Evolutionary conservation across 2,888 invertebrate genomes (phyloP), one percentile per base, ranked within the genome.

Genomic region (Cyaniris semiargus): DNA sequence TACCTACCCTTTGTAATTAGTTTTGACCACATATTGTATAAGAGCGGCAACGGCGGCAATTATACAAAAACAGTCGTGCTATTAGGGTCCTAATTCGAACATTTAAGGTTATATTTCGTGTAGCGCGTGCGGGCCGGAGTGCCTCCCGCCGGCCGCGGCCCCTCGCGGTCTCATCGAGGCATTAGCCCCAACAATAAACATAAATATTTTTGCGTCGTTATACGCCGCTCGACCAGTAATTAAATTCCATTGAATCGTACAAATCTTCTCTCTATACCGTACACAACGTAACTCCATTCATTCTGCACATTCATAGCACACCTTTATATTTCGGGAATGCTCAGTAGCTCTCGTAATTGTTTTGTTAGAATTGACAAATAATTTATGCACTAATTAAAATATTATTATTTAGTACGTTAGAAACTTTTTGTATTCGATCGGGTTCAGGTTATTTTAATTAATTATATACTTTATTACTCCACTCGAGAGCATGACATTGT

Each of bases 121-220:
- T 44, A 38, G 13, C 74, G 74, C 74, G 48, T 27, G 74, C 23
- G 7, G 38, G 23, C 27, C n/a, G 44, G 18, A 74, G 53, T 44
- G 23, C 72, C 15, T 48, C 13, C 23, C 31, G 18, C 18, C n/a
- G 13, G 31, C 76, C 71, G 70, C 48, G 66, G 58, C 70, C 79
- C 84, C 82, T 83, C 89, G 92, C 84, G 93, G 91, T 91, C 88
- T 86, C 89, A 88, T 89, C 86, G 86, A 86, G 85, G 87, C 88
- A 89, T 92, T 90, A 89, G 88, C 84, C 84, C 85, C 88, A 83
- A 90, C 93, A 90, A 91, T 93, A 93, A 92, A 91, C 93, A 92
- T 93, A 93, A 93, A 93, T 93, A 94, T 94, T 93, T 94, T 93
- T 92, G 91, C 91, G 87, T 87, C 90, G 90, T 91, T 91, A 89